Evolutionary conservation across 1,140 invertebrate genomes (phyloP), one percentile per base, ranked within the genome.

Genomic region (Lucilia cuprina): DNA sequence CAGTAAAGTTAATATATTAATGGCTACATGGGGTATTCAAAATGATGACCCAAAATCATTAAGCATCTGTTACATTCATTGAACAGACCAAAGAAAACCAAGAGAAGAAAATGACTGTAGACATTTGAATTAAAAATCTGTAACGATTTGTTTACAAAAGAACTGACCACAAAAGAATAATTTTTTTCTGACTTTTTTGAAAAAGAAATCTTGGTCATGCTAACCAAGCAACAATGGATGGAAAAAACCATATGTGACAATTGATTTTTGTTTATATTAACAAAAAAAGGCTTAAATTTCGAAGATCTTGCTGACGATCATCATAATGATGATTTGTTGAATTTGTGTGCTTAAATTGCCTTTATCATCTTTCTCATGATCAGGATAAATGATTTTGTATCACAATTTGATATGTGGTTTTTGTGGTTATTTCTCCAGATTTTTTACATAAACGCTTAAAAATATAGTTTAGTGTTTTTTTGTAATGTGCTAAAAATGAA

Each of bases 401-500:
- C 4, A 55, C 0, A 55, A 55, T 10, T 55, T 55, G 50, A 55
- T 55, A 0, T 55, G 50, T 55, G 50, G 50, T 55, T 55, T 55
- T 55, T 55, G 50, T 17, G 50, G 50, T 70, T 70, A 21, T 21
- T 70, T 17, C n/a, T 12, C 65, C 5, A 30, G 25, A 21, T 70
- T 21, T 70, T 70, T 70, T 70, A 70, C 10, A 21, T 7, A 2
- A 3, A n/a, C 9, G 14, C 5, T 60, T 17, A n/a, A n/a, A 10
- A 17, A 70, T 2, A 25, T 21, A 0, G 17, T 70, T 70, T 70
- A 25, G 9, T 21, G 8, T 19, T 21, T 65, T 70, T 21, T 7
- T 21, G 7, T 70, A 70, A 70, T 70, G 65, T 70, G 65, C 21
- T 70, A 70, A 70, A 70, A 70, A 70, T 70, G 65, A 70, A 70